These are phyloP conservation scores for Brenthis hecate DNA, from an alignment of 2,888 invertebrate species.

Conservation along the genomic window DNA sequence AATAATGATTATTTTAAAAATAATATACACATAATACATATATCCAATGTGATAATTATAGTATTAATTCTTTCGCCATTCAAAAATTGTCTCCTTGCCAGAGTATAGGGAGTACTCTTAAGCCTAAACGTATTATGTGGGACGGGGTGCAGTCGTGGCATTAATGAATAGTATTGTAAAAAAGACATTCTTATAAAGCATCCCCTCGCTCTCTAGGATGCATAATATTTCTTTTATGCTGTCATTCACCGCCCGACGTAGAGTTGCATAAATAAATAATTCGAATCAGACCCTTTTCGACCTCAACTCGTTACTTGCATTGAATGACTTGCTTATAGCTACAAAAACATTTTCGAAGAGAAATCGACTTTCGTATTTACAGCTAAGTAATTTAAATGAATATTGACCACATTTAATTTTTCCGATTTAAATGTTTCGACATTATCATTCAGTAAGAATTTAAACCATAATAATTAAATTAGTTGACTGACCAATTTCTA, in stretches of 20 bases:
- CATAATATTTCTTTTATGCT: slow-evolving; percentile 54
- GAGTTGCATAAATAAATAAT: slow-evolving; percentile 71
- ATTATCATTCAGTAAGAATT: too few species aligned
- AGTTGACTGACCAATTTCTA: slow-evolving; percentile 15
- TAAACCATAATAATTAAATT: neutral
- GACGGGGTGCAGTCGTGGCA: slow-evolving; percentile 43
- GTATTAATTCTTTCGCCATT: too few species aligned
- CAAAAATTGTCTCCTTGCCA: slow-evolving; percentile 4
- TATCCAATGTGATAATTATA: too few species aligned
- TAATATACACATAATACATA: too few species aligned
- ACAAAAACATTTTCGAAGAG: slow-evolving; percentile 10
- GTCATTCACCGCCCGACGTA: slow-evolving; percentile 56
- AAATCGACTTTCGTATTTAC: slow-evolving; percentile 11
- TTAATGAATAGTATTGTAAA: slow-evolving; percentile 51
- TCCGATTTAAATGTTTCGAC: neutral
- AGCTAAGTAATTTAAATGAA: slow-evolving; percentile 2
- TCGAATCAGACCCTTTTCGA: slow-evolving; percentile 58
- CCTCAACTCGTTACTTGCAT: slow-evolving; percentile 39
- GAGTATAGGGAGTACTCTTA: slow-evolving; percentile 17
- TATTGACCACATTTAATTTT: neutral
- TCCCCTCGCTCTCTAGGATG: slow-evolving; percentile 52
- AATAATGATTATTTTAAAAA: too few species aligned
- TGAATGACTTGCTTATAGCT: slow-evolving; percentile 27
- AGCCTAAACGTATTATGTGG: slow-evolving; percentile 26
- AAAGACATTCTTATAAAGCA: slow-evolving; percentile 52